Evolutionary conservation across 2,113 vertebrate genomes (phyloP), one percentile per base, ranked within the genome.

Genomic region (Ictidomys tridecemlineatus): DNA sequence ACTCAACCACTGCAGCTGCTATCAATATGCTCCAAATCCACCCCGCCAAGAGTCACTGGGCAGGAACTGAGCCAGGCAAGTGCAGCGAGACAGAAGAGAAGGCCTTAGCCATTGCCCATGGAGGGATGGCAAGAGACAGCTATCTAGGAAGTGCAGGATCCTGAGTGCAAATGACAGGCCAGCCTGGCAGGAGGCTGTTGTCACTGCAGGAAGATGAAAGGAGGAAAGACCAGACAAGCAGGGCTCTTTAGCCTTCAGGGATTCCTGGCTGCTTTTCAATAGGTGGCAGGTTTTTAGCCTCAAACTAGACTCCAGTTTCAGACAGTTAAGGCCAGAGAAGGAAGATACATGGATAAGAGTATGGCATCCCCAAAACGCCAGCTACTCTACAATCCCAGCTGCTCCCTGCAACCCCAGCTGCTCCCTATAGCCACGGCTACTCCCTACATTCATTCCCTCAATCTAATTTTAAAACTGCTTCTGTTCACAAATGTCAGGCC

Each of bases 111-210:
- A 17, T 11, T 4, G 1, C 58, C 18, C 74, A 17, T 1, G 24
- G 61, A 72, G 32, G 1, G 24, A 4, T 42, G 14, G 10, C 73
- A 97, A 61, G 65, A 74, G 72, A 30, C 0, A 58, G 77, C 61
- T 37, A 37, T 22, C 85, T 84, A 56, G 69, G 76, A 91, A 77
- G 56, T 34, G 48, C n/a, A 96, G 94, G 95, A 77, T 82, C 17
- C 34, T 48, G 58, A 65, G 48, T 53, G 34, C 67, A 69, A 56
- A 28, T 6, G 48, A 80, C 69, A 91, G 70, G 11, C 32, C 51
- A 89, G 20, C 24, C 79, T 82, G 78, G 85, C 48, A 67, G 32
- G 51, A 69, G 0, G 0, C 85, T 89, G 65, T 53, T 18, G 61
- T 92, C 88, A 84, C 48, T 0, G 12, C 48, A 65, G 87, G 51